Conservation (phyloP, 1,140 invertebrate genomes). For the Conopomorpha cramerella region DNA sequence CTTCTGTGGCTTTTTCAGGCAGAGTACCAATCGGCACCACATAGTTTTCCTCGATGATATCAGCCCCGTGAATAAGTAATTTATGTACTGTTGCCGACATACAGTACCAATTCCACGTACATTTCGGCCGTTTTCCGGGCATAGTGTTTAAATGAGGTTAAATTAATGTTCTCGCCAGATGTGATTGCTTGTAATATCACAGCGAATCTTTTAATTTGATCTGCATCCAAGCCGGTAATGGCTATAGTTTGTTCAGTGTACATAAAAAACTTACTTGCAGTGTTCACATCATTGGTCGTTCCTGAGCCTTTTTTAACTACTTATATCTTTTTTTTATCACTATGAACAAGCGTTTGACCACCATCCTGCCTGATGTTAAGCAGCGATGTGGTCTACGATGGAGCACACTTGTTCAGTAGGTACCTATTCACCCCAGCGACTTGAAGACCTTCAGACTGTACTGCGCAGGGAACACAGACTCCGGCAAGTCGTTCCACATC, state of each 20-base stretch:
- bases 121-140: constrained; percentile 1
- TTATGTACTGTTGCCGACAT: constrained; percentile 10
- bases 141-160: constrained; percentile 2
- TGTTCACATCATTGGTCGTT: constrained; percentile 32
- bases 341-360: too few species aligned
- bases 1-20: constrained; percentile 26
- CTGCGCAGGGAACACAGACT: too few species aligned
- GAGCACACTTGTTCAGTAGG: too few species aligned
- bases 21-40: constrained; percentile 7
- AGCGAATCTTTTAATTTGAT: constrained; percentile 21
- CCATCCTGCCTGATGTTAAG: too few species aligned
- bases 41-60: neutral
- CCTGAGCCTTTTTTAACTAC: constrained; percentile 15
- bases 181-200: constrained; percentile 19
- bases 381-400: too few species aligned
- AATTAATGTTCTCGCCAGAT: constrained; percentile 11
- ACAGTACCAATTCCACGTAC: constrained; percentile 3
- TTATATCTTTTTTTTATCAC: too few species aligned
- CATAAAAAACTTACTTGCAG: constrained; percentile 24
- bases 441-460: too few species aligned
- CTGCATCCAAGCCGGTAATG: constrained; percentile 30
- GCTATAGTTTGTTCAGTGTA: constrained; percentile 16
- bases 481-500: too few species aligned
- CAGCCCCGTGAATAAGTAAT: constrained; percentile 1
- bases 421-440: too few species aligned